Evolutionary conservation across 2,113 vertebrate species (phyloP).

Genomic region (Larimichthys crocea): DNA sequence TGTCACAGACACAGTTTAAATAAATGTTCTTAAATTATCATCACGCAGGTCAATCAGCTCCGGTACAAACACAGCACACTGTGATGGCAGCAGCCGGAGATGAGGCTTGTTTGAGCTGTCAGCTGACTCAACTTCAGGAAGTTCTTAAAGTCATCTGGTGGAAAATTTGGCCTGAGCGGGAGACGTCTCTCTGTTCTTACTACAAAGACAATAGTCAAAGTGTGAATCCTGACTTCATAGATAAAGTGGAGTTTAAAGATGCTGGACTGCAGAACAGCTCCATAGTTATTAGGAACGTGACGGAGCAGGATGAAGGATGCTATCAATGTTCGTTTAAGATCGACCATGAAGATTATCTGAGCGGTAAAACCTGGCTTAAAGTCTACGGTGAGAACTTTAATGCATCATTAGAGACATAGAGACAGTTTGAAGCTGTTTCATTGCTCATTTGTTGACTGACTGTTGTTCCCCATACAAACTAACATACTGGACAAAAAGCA

Average conservation of each 20-base stretch:
- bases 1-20: no score
- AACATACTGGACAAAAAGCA: no score
- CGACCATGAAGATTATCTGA: slow-evolving; percentile 24
- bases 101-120: slow-evolving; percentile 42
- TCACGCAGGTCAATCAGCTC: not conserved
- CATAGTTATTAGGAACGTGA: slow-evolving; percentile 51
- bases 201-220: not conserved
- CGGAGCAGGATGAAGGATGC: slow-evolving; percentile 47
- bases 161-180: slow-evolving; percentile 4
- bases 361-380: slow-evolving; percentile 30
- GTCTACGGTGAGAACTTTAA: slow-evolving; percentile 4
- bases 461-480: no score
- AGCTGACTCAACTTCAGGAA: slow-evolving; percentile 2
- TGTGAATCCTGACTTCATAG: not conserved
- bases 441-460: no score
- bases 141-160: slow-evolving; percentile 63
- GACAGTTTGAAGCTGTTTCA: no score
- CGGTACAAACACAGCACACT: slow-evolving; percentile 3
- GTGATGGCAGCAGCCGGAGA: slow-evolving; percentile 24
- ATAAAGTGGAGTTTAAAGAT: slow-evolving; percentile 15
- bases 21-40: no score
- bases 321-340: slow-evolving; percentile 60
- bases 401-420: no score
- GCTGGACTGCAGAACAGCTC: slow-evolving; percentile 31
- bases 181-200: not conserved